phyloP scores from a whole-genome alignment of 2,888 invertebrate genomes.

The Scelioninae gen. 2 region DNA sequence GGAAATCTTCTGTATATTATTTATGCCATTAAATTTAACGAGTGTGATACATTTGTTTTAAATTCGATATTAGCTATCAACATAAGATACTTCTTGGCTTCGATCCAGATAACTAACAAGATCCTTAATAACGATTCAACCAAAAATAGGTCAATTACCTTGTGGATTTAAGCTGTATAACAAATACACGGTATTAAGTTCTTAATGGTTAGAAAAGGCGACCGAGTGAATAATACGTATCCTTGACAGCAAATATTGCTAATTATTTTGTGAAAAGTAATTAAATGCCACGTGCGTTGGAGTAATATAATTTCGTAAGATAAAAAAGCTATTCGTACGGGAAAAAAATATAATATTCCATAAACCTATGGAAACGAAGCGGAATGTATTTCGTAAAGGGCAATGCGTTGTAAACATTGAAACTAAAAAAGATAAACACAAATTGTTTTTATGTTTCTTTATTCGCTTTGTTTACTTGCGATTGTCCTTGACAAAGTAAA shows the following conservation, averaged over 20 bases:
- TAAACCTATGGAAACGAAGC: no score
- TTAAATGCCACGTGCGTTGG: constrained; percentile 1
- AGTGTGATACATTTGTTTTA: constrained; percentile 15
- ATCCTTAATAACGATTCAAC: constrained; percentile 51
- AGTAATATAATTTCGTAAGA: neutral
- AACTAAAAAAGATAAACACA: no score
- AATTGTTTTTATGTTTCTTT: no score
- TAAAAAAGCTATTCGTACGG: no score
- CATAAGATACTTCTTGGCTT: constrained; percentile 30
- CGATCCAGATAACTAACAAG: constrained; percentile 33
- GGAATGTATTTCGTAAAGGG: no score
- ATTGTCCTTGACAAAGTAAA: no score
- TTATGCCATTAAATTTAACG: constrained; percentile 11
- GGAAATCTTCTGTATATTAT: neutral
- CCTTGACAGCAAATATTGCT: constrained; percentile 4
- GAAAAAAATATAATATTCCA: no score
- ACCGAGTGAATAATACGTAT: constrained; percentile 11
- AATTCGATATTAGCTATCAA: constrained; percentile 24
- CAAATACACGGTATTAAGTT: constrained; percentile 23
- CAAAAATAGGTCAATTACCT: constrained; percentile 41
- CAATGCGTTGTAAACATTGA: no score
- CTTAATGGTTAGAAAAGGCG: constrained; percentile 30
- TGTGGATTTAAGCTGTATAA: constrained; percentile 38
- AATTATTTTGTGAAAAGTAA: neutral
- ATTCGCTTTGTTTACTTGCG: no score